Evolutionary conservation across 2,888 invertebrate species (phyloP), one percentile per base, ranked within the genome.

Genomic region (Philopedon plagiatum): DNA sequence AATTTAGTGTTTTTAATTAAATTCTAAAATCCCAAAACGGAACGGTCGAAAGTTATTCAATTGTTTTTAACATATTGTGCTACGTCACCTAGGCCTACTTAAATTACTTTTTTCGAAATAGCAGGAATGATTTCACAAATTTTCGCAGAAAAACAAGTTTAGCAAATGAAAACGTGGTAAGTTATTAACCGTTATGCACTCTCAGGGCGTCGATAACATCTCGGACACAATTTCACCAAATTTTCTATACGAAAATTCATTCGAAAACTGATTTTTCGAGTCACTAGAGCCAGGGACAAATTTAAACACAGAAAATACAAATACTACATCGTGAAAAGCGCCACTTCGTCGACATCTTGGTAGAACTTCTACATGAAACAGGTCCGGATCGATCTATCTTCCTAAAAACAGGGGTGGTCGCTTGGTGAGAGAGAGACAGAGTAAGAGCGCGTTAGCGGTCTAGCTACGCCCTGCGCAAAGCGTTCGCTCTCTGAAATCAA

Each of bases 371-470:
- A 79, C 81, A 82, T 83, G 82, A 83, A 85, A 85, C 85, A 74
- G 88, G 87, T 85, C 87, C 88, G 67, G 88, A 84, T 80, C 79
- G 81, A 82, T 84, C 84, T 66, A 86, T 84, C 65, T 80, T 87
- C 76, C 32, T 65, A 58, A 63, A 71, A 64, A 51, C 62, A 85
- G 85, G 79, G 86, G 83, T 51, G 82, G 81, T 76, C 79, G 82
- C 84, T 65, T 73, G 70, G 84, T 76, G 85, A 77, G 79, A 79
- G 73, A 73, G 77, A 79, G 82, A 81, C 77, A 75, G 74, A 76
- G 70, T 23, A n/a, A 57, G 51, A 41, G 54, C 44, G 61, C 68
- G 68, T 74, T 63, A 71, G 49, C 78, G 71, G 66, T 44, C 77
- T 74, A 81, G 76, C 79, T 78, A 76, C 77, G 81, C 81, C 81